These are phyloP conservation scores for Brachymystax lenok DNA, from an alignment of 2,797 vertebrate genomes.

Conservation along the genomic window DNA sequence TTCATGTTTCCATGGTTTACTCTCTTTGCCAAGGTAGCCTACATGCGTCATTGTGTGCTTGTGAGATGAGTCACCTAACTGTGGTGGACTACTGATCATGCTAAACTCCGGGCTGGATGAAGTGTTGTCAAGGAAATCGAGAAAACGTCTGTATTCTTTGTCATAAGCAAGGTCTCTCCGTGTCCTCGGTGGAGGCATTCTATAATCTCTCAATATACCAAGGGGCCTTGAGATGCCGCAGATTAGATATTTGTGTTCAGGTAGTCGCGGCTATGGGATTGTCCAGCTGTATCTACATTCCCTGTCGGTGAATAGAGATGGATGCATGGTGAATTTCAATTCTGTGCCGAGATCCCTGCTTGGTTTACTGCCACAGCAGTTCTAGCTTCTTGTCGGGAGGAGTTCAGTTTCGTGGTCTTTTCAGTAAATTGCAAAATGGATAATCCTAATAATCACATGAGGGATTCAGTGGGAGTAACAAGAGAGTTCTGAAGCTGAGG, in stretches of 20 bases:
- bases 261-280: not conserved
- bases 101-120: not conserved
- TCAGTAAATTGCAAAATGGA: not conserved
- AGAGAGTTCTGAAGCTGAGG: not conserved
- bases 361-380: not conserved
- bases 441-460: not conserved
- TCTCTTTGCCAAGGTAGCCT: not conserved
- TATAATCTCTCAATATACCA: not conserved
- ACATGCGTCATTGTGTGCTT: not conserved
- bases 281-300: not conserved
- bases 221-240: not conserved
- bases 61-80: not conserved
- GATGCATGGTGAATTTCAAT: not conserved
- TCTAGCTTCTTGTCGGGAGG: not conserved
- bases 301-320: not conserved
- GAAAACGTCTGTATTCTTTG: not conserved
- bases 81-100: not conserved
- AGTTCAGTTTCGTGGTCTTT: not conserved
- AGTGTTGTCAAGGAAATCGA: not conserved
- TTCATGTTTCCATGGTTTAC: not conserved
- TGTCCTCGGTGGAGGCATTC: not conserved
- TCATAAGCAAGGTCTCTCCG: not conserved
- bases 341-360: not conserved
- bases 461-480: not conserved
- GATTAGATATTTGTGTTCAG: not conserved